Evolutionary conservation across 1,140 invertebrate genomes (phyloP).

Genomic region (Araneus ventricosus): DNA sequence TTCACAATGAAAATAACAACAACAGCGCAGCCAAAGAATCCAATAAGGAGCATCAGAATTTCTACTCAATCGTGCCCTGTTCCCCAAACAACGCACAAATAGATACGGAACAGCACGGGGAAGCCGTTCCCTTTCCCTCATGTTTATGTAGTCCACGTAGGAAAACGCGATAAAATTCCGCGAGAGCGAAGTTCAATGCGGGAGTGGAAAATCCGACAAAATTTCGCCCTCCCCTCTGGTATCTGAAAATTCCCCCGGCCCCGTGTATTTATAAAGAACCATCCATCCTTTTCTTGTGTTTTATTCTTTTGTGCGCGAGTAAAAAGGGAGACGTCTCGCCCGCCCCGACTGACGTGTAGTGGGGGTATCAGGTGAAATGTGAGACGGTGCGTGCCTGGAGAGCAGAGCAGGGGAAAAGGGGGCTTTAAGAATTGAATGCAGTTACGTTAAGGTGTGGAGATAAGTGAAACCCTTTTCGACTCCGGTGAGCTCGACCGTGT

Average conservation of each 20-base stretch:
- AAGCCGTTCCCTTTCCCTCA: slow-evolving; percentile 6
- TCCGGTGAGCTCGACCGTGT: too few species aligned
- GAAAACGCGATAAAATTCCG: slow-evolving; percentile 43
- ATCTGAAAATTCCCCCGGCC: slow-evolving; percentile 49
- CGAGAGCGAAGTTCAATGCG: slow-evolving; percentile 3
- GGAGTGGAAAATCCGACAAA: slow-evolving; percentile 50
- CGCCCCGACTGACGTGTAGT: slow-evolving; percentile 31
- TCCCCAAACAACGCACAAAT: not conserved
- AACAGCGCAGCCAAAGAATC: not conserved
- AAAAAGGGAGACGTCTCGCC: slow-evolving; percentile 40
- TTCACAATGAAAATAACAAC: not conserved
- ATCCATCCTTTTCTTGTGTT: slow-evolving; percentile 46
- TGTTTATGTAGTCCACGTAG: slow-evolving; percentile 46
- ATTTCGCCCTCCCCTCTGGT: slow-evolving; percentile 30
- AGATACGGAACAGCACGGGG: not conserved
- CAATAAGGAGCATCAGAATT: not conserved
- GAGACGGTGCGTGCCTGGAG: slow-evolving; percentile 42
- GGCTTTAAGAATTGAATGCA: not conserved
- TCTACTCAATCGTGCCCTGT: not conserved
- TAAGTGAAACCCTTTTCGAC: not conserved
- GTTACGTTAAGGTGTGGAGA: slow-evolving; percentile 7
- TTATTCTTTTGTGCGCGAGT: not conserved
- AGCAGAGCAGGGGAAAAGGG: slow-evolving; percentile 21
- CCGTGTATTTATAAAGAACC: slow-evolving; percentile 66
- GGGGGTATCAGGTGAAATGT: slow-evolving; percentile 64